These are phyloP conservation scores for Nematostella vectensis DNA, from an alignment of 92 coral and sea anemone species.

Conservation along the genomic window DNA sequence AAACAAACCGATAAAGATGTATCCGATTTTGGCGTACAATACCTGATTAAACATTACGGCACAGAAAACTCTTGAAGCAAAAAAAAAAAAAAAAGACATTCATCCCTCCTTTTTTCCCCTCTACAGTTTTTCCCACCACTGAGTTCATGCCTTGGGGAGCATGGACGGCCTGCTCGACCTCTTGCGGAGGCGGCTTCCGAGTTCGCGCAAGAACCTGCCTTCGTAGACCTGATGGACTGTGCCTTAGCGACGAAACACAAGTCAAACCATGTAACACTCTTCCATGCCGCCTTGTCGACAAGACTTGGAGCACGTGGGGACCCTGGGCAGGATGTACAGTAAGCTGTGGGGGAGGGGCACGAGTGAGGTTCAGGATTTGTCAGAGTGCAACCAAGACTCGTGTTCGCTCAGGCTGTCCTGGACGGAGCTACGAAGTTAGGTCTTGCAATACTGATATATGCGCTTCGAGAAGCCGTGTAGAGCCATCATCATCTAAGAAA, in stretches of 20 bases:
- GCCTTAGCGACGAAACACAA: slow-evolving; percentile 39
- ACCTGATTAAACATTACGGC: too few relatives aligned
- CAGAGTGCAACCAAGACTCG: slow-evolving; percentile 11
- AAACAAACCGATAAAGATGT: too few relatives aligned
- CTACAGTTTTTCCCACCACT: slow-evolving; percentile 4
- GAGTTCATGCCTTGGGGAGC: slow-evolving; percentile 42
- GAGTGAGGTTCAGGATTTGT: slow-evolving; percentile 59
- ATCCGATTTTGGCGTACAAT: too few relatives aligned
- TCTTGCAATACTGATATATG: slow-evolving; percentile 35
- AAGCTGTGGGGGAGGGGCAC: slow-evolving; percentile 68
- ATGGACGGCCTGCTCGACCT: slow-evolving; percentile 77
- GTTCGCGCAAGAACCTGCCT: slow-evolving; percentile 64
- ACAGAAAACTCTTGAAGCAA: too few relatives aligned
- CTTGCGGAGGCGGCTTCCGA: slow-evolving; percentile 79
- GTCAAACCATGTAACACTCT: slow-evolving; percentile 33
- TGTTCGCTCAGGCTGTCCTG: slow-evolving; percentile 37
- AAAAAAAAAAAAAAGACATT: too few relatives aligned
- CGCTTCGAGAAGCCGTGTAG: slow-evolving; percentile 14
- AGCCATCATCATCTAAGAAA: background rate
- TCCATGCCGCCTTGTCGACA: slow-evolving; percentile 39
- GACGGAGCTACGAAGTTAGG: slow-evolving; percentile 43
- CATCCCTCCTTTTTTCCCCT: background rate
- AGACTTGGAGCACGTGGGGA: slow-evolving; percentile 66
- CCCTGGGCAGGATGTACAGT: slow-evolving; percentile 64
- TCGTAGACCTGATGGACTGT: slow-evolving; percentile 11